phyloP scores from a whole-genome alignment of 1,140 invertebrate species.

The Drosophila nannoptera region DNA sequence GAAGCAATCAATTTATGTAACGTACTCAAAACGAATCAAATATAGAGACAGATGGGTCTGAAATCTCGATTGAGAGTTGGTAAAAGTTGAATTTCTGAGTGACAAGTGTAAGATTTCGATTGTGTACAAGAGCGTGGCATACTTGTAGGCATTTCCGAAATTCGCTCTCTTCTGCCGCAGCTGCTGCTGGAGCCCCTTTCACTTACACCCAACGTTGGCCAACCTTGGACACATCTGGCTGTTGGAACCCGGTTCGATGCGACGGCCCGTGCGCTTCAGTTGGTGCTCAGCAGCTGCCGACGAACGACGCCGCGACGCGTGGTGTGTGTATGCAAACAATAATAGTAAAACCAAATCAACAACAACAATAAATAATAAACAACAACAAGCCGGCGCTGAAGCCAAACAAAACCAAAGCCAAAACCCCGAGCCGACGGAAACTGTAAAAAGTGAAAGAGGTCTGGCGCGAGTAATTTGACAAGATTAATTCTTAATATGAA shows the following conservation, averaged over 20 bases:
- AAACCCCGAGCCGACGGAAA: slow-evolving; percentile 18
- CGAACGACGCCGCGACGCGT: slow-evolving; percentile 51
- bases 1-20: too few relatives aligned
- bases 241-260: slow-evolving; percentile 15
- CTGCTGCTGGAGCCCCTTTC: slow-evolving; percentile 12
- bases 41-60: too few relatives aligned
- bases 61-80: too few relatives aligned
- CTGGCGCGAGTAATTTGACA: slow-evolving; percentile 34
- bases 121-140: slow-evolving; percentile 4
- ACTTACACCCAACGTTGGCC: slow-evolving; percentile 55
- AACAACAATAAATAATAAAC: too few relatives aligned
- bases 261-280: slow-evolving; percentile 42
- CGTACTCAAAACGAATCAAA: too few relatives aligned
- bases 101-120: not conserved
- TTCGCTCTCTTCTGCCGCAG: slow-evolving; percentile 5
- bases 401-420: slow-evolving; percentile 14
- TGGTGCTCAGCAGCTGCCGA: slow-evolving; percentile 55
- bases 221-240: slow-evolving; percentile 55
- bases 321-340: slow-evolving; percentile 9
- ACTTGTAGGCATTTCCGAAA: slow-evolving; percentile 35
- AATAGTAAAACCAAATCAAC: not conserved
- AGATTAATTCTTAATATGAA: slow-evolving; percentile 64
- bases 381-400: slow-evolving; percentile 2
- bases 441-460: slow-evolving; percentile 69
- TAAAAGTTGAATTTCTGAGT: too few relatives aligned